Evolutionary conservation across 2,888 invertebrate genomes (phyloP), one percentile per base, ranked within the genome.

Genomic region (Sphinx pinastri): DNA sequence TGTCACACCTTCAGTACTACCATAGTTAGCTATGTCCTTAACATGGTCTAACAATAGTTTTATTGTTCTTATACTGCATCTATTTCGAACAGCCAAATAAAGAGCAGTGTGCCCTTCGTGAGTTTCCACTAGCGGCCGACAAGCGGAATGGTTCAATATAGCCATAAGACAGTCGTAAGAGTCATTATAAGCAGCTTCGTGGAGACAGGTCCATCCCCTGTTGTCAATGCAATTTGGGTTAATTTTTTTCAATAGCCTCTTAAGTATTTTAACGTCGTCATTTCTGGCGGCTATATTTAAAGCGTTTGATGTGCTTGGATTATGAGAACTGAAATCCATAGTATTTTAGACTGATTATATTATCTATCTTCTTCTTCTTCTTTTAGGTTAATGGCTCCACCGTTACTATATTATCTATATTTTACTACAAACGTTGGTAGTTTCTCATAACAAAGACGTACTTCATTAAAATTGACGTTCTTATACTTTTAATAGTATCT

Each of bases 321-420:
- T 94, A 69, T 88, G 87, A 12, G 94, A 92, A 80, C 94, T 94
- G 76, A 95, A 94, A 86, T 94, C 94, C 94, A 94, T 93, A 19
- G 31, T 59, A 10, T 10, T 57, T 5, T 38, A 16, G 12, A 19
- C 31, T 12, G 5, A 19, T 19, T 13, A 19, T 38, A 38, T 2
- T 8, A 38, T 38, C 38, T 5, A 38, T 38, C n/a, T n/a, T n/a
- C n/a, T n/a, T n/a, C n/a, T n/a, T n/a, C n/a, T n/a, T n/a, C n/a
- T n/a, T n/a, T n/a, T n/a, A n/a, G n/a, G n/a, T n/a, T n/a, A n/a
- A n/a, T n/a, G n/a, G n/a, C n/a, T n/a, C n/a, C n/a, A n/a, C n/a
- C n/a, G n/a, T n/a, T n/a, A n/a, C n/a, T 13, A 19, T 38, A 38
- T 2, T 8, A 38, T 38, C 38, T 5, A 38, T 38, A 8, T 38